These are phyloP conservation scores for Ophraella communa DNA, from an alignment of 2,888 invertebrate species.

Conservation along the genomic window DNA sequence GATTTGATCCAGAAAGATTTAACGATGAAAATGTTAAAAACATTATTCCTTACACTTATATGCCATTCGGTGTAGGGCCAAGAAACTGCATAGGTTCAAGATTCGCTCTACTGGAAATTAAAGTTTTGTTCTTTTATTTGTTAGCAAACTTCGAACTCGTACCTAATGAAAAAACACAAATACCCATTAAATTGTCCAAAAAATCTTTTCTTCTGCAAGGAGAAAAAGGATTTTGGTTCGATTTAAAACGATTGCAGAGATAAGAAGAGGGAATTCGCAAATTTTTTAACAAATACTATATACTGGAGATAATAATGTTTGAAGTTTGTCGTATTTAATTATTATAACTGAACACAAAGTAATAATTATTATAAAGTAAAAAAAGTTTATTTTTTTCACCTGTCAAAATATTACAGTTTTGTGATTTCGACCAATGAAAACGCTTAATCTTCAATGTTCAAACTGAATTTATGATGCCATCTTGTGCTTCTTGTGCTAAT, in stretches of 20 bases:
- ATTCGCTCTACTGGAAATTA: constrained; percentile 56
- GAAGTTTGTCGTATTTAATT: no score
- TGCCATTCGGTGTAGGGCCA: constrained; percentile 65
- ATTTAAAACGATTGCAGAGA: neutral
- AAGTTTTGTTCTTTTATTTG: constrained; percentile 44
- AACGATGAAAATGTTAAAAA: constrained; percentile 53
- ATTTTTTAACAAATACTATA: no score
- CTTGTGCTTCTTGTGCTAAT: no score
- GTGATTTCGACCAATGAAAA: no score
- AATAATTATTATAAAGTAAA: no score
- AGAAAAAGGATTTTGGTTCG: constrained; percentile 40
- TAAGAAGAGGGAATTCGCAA: no score
- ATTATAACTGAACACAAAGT: no score
- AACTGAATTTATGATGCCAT: no score
- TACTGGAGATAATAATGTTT: no score
- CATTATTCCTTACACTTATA: constrained; percentile 60
- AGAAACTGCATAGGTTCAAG: constrained; percentile 62
- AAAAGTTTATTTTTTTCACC: no score
- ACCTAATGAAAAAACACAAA: constrained; percentile 46
- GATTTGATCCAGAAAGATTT: constrained; percentile 60
- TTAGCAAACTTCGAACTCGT: constrained; percentile 48
- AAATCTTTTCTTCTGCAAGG: constrained; percentile 41
- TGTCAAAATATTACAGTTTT: no score
- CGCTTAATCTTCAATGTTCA: no score
- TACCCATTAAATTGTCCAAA: constrained; percentile 46